Evolutionary conservation across 2,888 invertebrate genomes (phyloP), one percentile per base, ranked within the genome.

Genomic region (Thelaira solivaga): DNA sequence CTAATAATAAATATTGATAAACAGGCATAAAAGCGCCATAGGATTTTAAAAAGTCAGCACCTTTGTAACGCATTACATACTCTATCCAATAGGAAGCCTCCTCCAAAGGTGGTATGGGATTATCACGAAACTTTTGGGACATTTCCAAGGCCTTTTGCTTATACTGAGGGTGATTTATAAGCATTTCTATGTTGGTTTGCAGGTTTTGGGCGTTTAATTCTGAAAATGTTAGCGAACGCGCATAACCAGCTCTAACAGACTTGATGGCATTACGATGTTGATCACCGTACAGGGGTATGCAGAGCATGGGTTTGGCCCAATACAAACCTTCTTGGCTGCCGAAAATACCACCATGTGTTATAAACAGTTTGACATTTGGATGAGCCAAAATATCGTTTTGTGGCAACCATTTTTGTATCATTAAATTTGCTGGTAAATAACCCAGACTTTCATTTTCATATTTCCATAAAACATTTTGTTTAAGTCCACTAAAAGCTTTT

Each of bases 71-170:
- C 6, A 87, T 89, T 0, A 91, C 89, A 84, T 92, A 92, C 84
- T 92, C 92, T 34, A 92, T 90, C 92, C 92, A 92, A 84, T 90
- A 92, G 53, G 90, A 89, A 10, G 92, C 91, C 47, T 91, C 91
- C 2, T 92, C 91, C 82, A 92, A 83, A 1, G 92, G 91, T 65
- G 90, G 89, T 74, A 91, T 85, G 0, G 91, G 90, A 82, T 91
- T 90, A 82, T 92, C 92, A 34, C 88, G 88, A 84, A 91, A 92
- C 13, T 90, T 84, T 16, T 84, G 83, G 0, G 91, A 91, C 1
- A 90, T 82, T 82, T 89, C 88, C 80, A 90, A 83, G 0, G 90
- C 90, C 65, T 87, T 86, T 13, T 87, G 85, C 80, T 82, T 87
- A 76, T 89, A 90, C 8, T 82, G 83, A 0, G 88, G 87, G 76